These are phyloP conservation scores for Scrobipalpa atriplicella DNA, from an alignment of 2,888 invertebrate species.

Conservation along the genomic window DNA sequence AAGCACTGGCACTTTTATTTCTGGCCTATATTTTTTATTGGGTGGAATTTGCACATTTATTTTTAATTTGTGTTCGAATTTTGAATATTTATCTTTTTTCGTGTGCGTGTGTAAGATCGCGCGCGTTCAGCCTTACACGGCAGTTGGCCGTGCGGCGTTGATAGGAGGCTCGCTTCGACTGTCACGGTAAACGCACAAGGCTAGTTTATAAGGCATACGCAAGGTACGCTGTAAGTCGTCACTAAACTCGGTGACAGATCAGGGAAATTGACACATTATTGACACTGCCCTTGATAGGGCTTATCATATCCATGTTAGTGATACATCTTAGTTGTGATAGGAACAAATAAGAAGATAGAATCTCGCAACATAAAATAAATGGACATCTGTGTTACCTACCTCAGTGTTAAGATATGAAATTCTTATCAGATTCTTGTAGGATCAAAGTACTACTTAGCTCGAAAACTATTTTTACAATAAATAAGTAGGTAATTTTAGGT, in stretches of 20 bases:
- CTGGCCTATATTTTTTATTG: constrained; percentile 55
- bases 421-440: constrained; percentile 17
- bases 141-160: constrained; percentile 28
- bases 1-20: constrained; percentile 42
- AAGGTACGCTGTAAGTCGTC: not conserved
- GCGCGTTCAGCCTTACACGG: constrained; percentile 57
- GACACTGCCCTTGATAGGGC: constrained; percentile 34
- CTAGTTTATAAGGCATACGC: constrained; percentile 73
- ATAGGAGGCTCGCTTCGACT: constrained; percentile 63
- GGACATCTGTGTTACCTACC: not conserved
- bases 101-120: constrained; percentile 44
- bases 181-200: constrained; percentile 61
- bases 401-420: not conserved
- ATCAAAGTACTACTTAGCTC: not conserved
- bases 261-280: constrained; percentile 55
- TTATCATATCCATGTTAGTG: constrained; percentile 22
- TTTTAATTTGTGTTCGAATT: not conserved
- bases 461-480: not conserved
- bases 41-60: constrained; percentile 33
- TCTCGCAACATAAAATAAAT: not conserved
- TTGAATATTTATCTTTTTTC: constrained; percentile 39
- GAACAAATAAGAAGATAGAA: not conserved
- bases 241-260: constrained; percentile 42
- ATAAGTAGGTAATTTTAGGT: too few relatives aligned
- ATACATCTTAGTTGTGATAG: not conserved